Evolutionary conservation across 2,888 invertebrate species (phyloP).

Genomic region (Polydrusus tereticollis): DNA sequence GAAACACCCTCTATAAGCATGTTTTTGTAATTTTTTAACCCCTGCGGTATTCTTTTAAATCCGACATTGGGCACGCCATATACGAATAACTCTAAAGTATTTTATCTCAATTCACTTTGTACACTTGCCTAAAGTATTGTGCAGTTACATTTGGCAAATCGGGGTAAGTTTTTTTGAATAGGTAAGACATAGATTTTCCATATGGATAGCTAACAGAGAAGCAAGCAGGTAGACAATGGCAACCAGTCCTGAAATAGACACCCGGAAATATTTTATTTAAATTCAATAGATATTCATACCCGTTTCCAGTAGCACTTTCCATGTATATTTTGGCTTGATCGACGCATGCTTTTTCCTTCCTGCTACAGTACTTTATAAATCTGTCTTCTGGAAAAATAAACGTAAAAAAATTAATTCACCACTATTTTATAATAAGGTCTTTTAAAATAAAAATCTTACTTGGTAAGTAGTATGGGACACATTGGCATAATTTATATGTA

Average conservation of each 20-base stretch:
- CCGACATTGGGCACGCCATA: too few relatives aligned
- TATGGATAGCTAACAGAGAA: slow-evolving; percentile 79
- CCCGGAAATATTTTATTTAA: too few relatives aligned
- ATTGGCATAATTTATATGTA: slow-evolving; percentile 75
- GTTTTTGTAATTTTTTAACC: too few relatives aligned
- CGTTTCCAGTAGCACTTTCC: slow-evolving; percentile 47
- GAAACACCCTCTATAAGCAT: too few relatives aligned
- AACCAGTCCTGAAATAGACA: too few relatives aligned
- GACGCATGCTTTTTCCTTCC: slow-evolving; percentile 77
- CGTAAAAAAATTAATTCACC: neutral
- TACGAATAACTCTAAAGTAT: too few relatives aligned
- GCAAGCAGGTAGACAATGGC: slow-evolving; percentile 81
- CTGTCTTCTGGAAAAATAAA: slow-evolving; percentile 72
- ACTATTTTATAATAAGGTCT: neutral
- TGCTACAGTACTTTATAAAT: slow-evolving; percentile 78
- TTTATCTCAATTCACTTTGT: too few relatives aligned
- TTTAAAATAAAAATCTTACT: slow-evolving; percentile 69
- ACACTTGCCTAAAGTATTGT: slow-evolving; percentile 57
- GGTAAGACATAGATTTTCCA: slow-evolving; percentile 54
- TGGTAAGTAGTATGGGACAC: slow-evolving; percentile 80
- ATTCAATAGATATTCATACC: slow-evolving; percentile 18
- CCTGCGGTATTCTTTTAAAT: too few relatives aligned
- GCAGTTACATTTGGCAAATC: slow-evolving; percentile 51
- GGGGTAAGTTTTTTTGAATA: slow-evolving; percentile 51
- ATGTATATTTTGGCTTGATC: slow-evolving; percentile 64